Evolutionary conservation across 2,113 vertebrate genomes (phyloP), one percentile per base, ranked within the genome.

Genomic region (Lanius collurio): DNA sequence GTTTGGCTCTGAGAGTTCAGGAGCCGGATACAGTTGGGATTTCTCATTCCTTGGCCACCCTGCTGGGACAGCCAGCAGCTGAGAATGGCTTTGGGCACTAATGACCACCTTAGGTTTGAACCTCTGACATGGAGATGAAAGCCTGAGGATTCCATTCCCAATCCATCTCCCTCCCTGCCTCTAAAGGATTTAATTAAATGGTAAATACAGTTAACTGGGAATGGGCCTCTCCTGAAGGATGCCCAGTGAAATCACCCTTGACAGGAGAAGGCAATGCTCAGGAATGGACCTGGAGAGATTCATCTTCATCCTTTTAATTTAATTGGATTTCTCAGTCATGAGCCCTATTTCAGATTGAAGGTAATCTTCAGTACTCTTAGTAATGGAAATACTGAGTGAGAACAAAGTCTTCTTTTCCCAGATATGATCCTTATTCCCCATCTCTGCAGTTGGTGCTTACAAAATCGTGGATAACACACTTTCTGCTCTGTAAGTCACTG

Each of bases 101-200:
- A 75, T 12, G 27, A 53, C 59, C 65, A 69, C 59, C 2, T 71
- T 80, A 69, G 86, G n/a, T 94, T 83, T 94, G 90, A 95, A 91
- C 64, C 60, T 94, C 60, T 94, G 94, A 85, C 82, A 2, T 75
- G 19, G 95, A 96, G 93, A 89, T 93, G 92, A 89, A 88, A 35
- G 24, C 57, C 81, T 9, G 3, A 8, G 13, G 88, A 41, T 94
- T 90, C 96, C 86, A 44, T 89, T 89, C 30, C 28, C 30, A 71
- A 14, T 63, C 86, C 83, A 74, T 84, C 74, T 91, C 12, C 0
- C 26, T 47, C 35, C 15, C 42, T 67, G 78, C 76, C 75, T 87
- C 49, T 63, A 79, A 76, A 63, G 83, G 59, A 33, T 70, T 90
- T 68, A 22, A 93, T 76, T 60, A 47, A 95, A 44, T 22, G 44